phyloP scores from a whole-genome alignment of 2,113 vertebrate species.

The Columba livia region DNA sequence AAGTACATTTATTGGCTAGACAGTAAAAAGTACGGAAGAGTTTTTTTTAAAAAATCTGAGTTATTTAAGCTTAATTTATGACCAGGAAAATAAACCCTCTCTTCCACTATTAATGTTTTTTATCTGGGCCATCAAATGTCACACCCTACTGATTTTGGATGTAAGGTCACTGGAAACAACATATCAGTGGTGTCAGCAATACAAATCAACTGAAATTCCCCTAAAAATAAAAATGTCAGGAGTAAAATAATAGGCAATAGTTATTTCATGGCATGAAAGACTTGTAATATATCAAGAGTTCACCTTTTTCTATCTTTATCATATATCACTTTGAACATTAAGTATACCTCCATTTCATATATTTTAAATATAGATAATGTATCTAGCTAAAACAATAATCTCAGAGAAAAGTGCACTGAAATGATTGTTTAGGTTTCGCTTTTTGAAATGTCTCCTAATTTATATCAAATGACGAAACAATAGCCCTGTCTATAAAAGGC shows the following conservation, averaged over 20 bases:
- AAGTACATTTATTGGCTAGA: constrained; percentile 75
- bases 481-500: background rate
- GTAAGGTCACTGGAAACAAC: constrained; percentile 85
- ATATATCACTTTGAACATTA: constrained; percentile 70
- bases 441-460: constrained; percentile 21
- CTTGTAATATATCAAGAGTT: constrained; percentile 79
- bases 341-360: constrained; percentile 70
- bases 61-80: constrained; percentile 86
- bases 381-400: constrained; percentile 34
- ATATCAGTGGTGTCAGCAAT: constrained; percentile 79
- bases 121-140: constrained; percentile 82
- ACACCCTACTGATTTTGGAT: constrained; percentile 81
- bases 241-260: constrained; percentile 83
- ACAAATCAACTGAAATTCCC: constrained; percentile 83
- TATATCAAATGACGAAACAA: constrained; percentile 16
- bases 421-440: constrained; percentile 34
- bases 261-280: constrained; percentile 81
- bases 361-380: constrained; percentile 72
- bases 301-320: constrained; percentile 78
- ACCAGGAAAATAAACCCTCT: constrained; percentile 81
- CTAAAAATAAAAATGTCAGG: constrained; percentile 85
- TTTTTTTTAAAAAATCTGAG: constrained; percentile 83
- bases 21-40: constrained; percentile 83
- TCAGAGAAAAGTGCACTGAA: constrained; percentile 6
- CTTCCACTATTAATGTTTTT: constrained; percentile 80